Evolutionary conservation across 2,113 vertebrate genomes (phyloP).

Genomic region (Cygnus atratus): DNA sequence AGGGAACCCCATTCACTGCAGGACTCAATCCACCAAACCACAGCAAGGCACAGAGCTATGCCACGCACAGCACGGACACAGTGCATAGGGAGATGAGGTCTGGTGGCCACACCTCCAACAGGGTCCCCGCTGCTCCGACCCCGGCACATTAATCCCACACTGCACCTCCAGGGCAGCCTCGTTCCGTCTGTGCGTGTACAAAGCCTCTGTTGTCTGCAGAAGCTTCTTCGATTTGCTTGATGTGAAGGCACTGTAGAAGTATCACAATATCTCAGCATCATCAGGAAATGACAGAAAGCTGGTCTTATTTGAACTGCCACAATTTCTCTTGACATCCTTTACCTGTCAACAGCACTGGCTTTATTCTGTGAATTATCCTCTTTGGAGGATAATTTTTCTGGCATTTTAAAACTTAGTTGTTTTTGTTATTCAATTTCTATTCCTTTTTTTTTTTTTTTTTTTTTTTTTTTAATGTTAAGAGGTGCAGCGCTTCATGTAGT

Average conservation of each 20-base stretch:
- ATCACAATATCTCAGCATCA: not conserved
- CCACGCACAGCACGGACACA: too few species aligned
- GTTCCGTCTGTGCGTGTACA: rapidly evolving
- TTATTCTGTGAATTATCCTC: not conserved
- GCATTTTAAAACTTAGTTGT: not conserved
- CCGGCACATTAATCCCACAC: not conserved
- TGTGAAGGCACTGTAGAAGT: not conserved
- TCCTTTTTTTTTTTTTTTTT: not conserved
- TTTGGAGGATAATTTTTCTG: not conserved
- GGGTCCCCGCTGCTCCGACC: too few species aligned
- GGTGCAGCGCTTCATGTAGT: not conserved
- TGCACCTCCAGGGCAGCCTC: rapidly evolving
- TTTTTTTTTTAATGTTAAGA: not conserved
- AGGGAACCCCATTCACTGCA: too few species aligned
- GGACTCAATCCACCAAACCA: not conserved
- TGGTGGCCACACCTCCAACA: too few species aligned
- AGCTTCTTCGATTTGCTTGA: not conserved
- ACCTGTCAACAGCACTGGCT: not conserved
- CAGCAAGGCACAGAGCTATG: not conserved
- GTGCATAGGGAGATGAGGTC: too few species aligned
- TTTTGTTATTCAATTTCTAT: not conserved
- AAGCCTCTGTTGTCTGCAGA: not conserved
- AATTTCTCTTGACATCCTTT: not conserved
- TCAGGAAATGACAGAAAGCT: not conserved
- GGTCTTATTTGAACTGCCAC: slow-evolving; percentile 8